Evolutionary conservation across 2,888 invertebrate genomes (phyloP).

Genomic region (Cylloceria caligata): DNA sequence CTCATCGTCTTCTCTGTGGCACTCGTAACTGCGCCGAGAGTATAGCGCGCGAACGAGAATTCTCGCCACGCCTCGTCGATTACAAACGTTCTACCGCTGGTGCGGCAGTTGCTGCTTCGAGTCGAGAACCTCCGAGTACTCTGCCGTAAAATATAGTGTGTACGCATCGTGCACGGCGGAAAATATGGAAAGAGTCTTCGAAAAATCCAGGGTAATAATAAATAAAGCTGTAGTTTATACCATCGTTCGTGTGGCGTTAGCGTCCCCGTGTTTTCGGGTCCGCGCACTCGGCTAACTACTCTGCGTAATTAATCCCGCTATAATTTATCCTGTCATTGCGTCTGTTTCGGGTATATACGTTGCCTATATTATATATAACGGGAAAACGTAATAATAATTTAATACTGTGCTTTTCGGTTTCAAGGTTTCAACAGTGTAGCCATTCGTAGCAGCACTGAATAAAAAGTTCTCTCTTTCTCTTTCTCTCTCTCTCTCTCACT

Average conservation of each 20-base stretch:
- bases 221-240: slow-evolving; percentile 15
- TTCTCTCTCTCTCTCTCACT: too few relatives aligned
- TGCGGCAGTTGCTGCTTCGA: slow-evolving; percentile 1
- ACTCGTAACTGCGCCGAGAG: background rate
- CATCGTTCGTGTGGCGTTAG: background rate
- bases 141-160: background rate
- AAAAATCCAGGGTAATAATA: slow-evolving; percentile 2
- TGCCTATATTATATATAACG: background rate
- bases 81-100: slow-evolving; percentile 14
- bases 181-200: slow-evolving; percentile 18
- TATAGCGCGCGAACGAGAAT: slow-evolving; percentile 27
- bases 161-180: slow-evolving; percentile 5
- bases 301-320: slow-evolving; percentile 46
- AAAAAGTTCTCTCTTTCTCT: too few relatives aligned
- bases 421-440: background rate
- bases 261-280: background rate
- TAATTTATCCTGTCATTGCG: slow-evolving; percentile 48
- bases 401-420: slow-evolving; percentile 32
- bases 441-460: background rate
- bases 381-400: slow-evolving; percentile 39
- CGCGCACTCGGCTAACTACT: slow-evolving; percentile 36
- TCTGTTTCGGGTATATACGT: slow-evolving; percentile 18
- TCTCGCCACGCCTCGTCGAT: slow-evolving; percentile 44
- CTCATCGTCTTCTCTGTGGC: slow-evolving; percentile 39
- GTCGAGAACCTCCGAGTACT: slow-evolving; percentile 26